phyloP scores from a whole-genome alignment of 2,888 invertebrate genomes.

The Ceriagrion tenellum region DNA sequence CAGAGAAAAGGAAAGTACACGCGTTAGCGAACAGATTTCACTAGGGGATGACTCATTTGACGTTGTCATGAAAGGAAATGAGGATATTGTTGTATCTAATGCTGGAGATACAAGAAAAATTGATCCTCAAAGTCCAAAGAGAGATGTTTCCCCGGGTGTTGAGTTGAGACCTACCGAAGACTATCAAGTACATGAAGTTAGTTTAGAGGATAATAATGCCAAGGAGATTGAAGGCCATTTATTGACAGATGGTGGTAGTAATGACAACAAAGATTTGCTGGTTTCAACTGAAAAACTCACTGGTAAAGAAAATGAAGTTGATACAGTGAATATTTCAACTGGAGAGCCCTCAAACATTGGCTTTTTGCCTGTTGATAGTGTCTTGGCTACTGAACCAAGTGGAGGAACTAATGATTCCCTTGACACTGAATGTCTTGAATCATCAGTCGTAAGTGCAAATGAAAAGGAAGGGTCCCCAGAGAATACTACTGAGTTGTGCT shows the following conservation, averaged over 20 bases:
- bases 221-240: not conserved
- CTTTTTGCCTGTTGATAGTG: not conserved
- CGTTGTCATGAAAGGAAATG: not conserved
- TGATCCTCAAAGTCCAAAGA: not conserved
- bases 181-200: too few species aligned
- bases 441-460: not conserved
- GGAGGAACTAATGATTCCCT: not conserved
- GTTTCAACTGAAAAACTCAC: not conserved
- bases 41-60: conserved; percentile 13
- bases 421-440: not conserved
- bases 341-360: not conserved
- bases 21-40: not conserved
- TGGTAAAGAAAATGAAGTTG: too few species aligned
- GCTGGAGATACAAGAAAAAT: too few species aligned
- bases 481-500: not conserved
- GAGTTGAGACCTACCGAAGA: not conserved
- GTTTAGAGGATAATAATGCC: too few species aligned
- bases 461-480: not conserved
- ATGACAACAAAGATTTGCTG: not conserved
- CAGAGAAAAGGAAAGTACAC: too few species aligned
- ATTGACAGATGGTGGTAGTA: not conserved
- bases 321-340: not conserved
- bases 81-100: not conserved
- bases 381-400: not conserved
- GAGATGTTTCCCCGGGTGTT: not conserved